A percentile compares a stretch with the other conserved stretches of the same genome.
phyloP scores from a whole-genome alignment of 2,888 invertebrate genomes.

The Drosophila paucipuncta region DNA sequence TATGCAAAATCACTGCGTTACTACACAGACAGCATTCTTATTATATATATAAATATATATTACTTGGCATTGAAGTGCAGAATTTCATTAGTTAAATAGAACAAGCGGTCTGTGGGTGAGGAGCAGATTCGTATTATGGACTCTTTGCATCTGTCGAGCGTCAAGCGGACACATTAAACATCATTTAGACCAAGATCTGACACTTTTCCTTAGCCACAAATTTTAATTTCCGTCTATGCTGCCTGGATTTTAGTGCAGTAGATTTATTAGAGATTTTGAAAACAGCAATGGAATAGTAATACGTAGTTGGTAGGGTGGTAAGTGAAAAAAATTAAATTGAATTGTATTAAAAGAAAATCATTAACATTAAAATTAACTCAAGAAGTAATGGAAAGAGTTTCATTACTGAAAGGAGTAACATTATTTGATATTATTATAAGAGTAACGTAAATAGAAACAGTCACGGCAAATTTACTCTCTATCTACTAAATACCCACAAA shows the following conservation, averaged over 20 bases:
- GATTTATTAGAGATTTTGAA: background rate
- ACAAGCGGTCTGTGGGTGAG: slow-evolving; percentile 5
- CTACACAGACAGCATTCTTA: background rate
- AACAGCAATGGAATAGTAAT: background rate
- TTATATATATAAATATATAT: background rate
- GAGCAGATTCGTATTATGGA: background rate
- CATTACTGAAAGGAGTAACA: background rate
- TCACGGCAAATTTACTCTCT: background rate
- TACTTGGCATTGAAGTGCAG: background rate
- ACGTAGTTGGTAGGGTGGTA: background rate
- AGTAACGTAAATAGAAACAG: background rate
- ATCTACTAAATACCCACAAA: slow-evolving; percentile 39
- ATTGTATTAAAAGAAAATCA: background rate
- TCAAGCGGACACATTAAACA: slow-evolving; percentile 20
- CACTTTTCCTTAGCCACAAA: slow-evolving; percentile 12
- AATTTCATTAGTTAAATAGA: slow-evolving; percentile 65
- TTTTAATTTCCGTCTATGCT: slow-evolving; percentile 18
- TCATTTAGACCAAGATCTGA: slow-evolving; percentile 12
- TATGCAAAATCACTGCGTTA: slow-evolving; percentile 4
- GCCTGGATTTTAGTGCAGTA: background rate
- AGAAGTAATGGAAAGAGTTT: background rate
- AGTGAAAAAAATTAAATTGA: background rate
- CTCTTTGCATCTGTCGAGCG: slow-evolving; percentile 17
- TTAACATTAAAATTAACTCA: background rate
- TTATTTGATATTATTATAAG: background rate